Conservation (phyloP, 1,140 invertebrate genomes). For the Eulimnadia texana region DNA sequence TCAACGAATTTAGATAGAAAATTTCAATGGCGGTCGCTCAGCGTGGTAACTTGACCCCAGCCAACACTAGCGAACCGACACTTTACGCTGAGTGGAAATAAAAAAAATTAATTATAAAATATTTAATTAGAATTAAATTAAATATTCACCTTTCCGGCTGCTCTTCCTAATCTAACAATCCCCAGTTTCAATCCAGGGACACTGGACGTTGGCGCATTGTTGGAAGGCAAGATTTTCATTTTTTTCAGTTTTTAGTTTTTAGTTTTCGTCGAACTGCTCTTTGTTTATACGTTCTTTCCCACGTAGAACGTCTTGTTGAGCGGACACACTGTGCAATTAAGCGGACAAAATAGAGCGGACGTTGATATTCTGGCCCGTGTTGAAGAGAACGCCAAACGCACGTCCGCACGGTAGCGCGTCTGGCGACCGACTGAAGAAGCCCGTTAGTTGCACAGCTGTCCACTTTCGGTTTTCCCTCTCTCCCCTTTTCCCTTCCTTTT, state of each 20-base stretch:
- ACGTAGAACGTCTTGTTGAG: neutral
- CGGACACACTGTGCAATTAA: too few species aligned
- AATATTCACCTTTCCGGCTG: constrained; percentile 30
- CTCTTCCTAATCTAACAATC: constrained; percentile 31
- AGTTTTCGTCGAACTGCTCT: neutral
- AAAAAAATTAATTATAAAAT: neutral
- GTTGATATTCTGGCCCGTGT: too few species aligned
- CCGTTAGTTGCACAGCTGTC: neutral
- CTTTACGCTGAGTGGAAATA: neutral
- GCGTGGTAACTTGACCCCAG: too few species aligned
- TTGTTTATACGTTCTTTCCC: neutral
- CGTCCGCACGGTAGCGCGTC: neutral
- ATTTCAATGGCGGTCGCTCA: too few species aligned
- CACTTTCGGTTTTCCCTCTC: neutral
- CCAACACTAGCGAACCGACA: neutral
- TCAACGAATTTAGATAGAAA: too few species aligned
- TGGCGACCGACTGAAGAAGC: neutral
- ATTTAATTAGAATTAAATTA: constrained; percentile 4
- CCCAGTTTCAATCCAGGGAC: constrained; percentile 27
- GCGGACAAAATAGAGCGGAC: neutral
- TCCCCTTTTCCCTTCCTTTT: too few species aligned
- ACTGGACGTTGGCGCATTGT: constrained; percentile 1
- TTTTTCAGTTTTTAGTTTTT: neutral
- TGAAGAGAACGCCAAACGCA: neutral
- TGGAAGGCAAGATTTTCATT: neutral